These are phyloP conservation scores for Cyrtorhinus lividipennis DNA, from an alignment of 1,140 invertebrate genomes.

Conservation along the genomic window DNA sequence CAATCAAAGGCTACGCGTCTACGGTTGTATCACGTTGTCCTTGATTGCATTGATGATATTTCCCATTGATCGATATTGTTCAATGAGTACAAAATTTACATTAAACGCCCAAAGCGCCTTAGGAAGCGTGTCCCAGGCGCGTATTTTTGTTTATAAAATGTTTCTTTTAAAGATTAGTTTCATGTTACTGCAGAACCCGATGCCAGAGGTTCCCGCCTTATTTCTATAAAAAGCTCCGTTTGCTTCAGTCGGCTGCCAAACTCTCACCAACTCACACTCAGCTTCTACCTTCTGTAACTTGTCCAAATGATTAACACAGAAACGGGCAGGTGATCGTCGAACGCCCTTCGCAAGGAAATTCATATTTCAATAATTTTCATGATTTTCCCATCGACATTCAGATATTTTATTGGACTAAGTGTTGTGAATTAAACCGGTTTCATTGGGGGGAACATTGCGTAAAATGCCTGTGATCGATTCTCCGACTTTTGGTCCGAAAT, in stretches of 20 bases:
- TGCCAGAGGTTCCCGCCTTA: constrained; percentile 15
- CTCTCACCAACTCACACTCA: constrained; percentile 12
- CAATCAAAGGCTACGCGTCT: no score
- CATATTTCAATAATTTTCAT: neutral
- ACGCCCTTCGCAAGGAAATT: neutral
- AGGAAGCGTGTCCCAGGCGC: neutral
- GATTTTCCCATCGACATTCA: neutral
- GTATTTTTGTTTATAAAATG: constrained; percentile 5
- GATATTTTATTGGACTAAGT: neutral
- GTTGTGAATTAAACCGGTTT: neutral
- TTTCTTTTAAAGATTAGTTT: constrained; percentile 11
- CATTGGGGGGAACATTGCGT: no score
- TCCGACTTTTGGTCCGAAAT: constrained; percentile 20
- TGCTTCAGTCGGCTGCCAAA: constrained; percentile 20
- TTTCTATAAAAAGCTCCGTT: constrained; percentile 20
- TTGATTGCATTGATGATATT: no score
- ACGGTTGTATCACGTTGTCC: no score
- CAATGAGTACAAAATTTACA: no score
- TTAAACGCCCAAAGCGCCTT: no score
- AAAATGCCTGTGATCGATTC: constrained; percentile 16
- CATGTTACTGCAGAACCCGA: constrained; percentile 17
- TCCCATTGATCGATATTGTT: no score
- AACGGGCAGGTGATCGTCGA: constrained; percentile 1
- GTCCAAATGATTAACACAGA: constrained; percentile 8
- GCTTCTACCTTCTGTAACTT: neutral